These are phyloP conservation scores for Alces alces DNA, from an alignment of 2,113 vertebrate genomes.

Conservation along the genomic window DNA sequence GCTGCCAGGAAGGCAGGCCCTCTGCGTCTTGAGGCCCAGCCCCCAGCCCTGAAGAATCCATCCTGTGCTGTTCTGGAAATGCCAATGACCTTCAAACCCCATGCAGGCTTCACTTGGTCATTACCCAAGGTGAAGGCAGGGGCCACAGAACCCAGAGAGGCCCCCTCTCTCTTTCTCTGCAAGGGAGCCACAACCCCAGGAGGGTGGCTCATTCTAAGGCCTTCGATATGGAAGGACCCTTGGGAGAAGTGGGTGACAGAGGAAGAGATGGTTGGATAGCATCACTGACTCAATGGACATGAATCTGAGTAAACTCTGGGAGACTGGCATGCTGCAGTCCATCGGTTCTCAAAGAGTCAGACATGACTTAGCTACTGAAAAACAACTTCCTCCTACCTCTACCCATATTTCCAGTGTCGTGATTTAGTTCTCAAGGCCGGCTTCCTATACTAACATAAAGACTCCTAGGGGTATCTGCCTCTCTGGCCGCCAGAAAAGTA, in stretches of 20 bases:
- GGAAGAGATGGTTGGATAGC: background rate
- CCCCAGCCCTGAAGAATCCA: accelerated
- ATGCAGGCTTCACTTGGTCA: accelerated
- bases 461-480: background rate
- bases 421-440: background rate
- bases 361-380: background rate
- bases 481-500: background rate
- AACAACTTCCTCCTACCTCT: background rate
- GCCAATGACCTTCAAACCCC: background rate
- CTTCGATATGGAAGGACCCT: accelerated
- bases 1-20: background rate
- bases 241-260: background rate
- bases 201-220: background rate
- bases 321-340: background rate
- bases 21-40: too few species aligned
- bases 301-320: background rate
- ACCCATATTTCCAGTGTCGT: accelerated
- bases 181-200: accelerated
- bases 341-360: background rate
- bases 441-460: background rate
- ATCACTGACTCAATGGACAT: background rate
- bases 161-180: background rate
- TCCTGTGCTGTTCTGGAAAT: background rate
- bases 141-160: too few species aligned
- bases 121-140: accelerated